Conservation (phyloP, 1,140 invertebrate genomes). For the Galleria mellonella region DNA sequence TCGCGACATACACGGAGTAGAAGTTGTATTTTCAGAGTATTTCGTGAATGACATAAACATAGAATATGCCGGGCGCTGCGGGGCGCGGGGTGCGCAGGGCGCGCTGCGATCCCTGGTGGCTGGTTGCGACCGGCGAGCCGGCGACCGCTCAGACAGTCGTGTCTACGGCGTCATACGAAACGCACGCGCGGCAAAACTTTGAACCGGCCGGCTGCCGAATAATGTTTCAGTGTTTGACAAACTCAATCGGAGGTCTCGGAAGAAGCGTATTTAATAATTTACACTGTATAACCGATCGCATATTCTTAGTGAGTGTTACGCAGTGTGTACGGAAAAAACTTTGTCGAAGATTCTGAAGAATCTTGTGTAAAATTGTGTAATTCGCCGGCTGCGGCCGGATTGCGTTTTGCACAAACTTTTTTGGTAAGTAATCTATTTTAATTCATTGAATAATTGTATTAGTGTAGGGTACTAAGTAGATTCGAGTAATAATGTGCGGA, state of each 20-base stretch:
- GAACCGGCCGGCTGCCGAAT: constrained; percentile 68
- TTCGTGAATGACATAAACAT: constrained; percentile 49
- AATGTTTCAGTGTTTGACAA: constrained; percentile 73
- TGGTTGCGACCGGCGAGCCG: constrained; percentile 23
- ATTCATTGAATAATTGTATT: not conserved
- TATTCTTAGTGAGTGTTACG: constrained; percentile 72
- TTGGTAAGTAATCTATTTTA: constrained; percentile 45
- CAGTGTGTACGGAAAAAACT: constrained; percentile 73
- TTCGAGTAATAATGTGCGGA: constrained; percentile 22
- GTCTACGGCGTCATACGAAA: constrained; percentile 60
- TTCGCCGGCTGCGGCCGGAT: constrained; percentile 61
- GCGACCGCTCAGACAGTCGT: constrained; percentile 38
- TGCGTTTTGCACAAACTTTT: constrained; percentile 68
- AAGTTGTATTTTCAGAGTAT: constrained; percentile 62
- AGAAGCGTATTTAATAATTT: constrained; percentile 69
- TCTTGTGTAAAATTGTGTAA: constrained; percentile 73
- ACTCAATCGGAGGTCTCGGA: constrained; percentile 71
- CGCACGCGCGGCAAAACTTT: constrained; percentile 63
- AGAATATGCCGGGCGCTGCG: constrained; percentile 46
- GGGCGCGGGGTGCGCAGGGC: constrained; percentile 11
- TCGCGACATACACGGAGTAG: no score
- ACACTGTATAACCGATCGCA: constrained; percentile 67
- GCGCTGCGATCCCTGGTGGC: constrained; percentile 25
- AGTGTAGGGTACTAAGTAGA: not conserved
- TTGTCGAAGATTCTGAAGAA: constrained; percentile 73